These are phyloP conservation scores for Festucalex cinctus DNA, from an alignment of 2,113 vertebrate genomes.

Conservation along the genomic window DNA sequence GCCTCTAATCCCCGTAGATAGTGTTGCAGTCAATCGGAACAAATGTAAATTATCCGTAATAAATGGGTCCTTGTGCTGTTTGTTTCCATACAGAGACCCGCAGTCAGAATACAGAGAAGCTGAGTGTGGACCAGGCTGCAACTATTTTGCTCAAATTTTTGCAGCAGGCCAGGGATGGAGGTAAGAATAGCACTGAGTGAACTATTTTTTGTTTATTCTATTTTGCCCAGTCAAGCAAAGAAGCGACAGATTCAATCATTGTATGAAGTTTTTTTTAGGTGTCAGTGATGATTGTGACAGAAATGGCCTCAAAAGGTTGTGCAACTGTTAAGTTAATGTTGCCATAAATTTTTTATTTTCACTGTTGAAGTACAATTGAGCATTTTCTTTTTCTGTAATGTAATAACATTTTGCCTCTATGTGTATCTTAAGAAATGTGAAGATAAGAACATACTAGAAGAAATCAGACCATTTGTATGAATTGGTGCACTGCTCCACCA, in stretches of 20 bases:
- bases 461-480: background rate
- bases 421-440: too few relatives aligned
- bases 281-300: too few relatives aligned
- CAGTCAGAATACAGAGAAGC: slow-evolving; percentile 77
- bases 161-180: slow-evolving; percentile 75
- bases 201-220: background rate
- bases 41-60: background rate
- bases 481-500: background rate
- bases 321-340: too few relatives aligned
- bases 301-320: too few relatives aligned
- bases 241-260: background rate
- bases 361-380: too few relatives aligned
- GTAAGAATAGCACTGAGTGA: slow-evolving; percentile 48
- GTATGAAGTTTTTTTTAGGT: background rate
- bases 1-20: too few relatives aligned
- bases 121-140: slow-evolving; percentile 78
- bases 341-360: too few relatives aligned
- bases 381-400: too few relatives aligned
- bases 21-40: background rate
- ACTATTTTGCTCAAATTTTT: slow-evolving; percentile 78
- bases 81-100: slow-evolving; percentile 76
- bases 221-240: background rate
- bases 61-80: background rate
- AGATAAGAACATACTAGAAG: too few relatives aligned
- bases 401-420: too few relatives aligned